A percentile compares a stretch with the other conserved stretches of the same genome.
phyloP scores from a whole-genome alignment of 2,113 vertebrate genomes.

The Mesocricetus auratus region DNA sequence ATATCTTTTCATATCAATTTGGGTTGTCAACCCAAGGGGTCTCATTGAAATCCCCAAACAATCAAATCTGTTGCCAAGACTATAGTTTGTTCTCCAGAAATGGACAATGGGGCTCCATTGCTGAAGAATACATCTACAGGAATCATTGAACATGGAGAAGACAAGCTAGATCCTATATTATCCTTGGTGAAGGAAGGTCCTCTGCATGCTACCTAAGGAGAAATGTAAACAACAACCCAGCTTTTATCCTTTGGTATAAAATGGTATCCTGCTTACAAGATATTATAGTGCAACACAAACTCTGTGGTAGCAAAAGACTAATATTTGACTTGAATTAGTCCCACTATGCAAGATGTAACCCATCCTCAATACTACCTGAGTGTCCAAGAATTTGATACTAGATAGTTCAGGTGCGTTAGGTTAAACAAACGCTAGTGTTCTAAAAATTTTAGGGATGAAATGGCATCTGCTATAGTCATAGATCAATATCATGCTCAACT shows the following conservation, averaged over 20 bases:
- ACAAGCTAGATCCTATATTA: background rate
- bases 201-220: background rate
- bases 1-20: background rate
- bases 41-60: background rate
- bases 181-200: background rate
- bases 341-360: background rate
- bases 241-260: background rate
- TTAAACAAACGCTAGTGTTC: background rate
- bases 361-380: background rate
- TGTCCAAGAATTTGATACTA: background rate
- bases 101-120: background rate
- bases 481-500: background rate
- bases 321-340: background rate
- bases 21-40: background rate
- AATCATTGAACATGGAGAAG: background rate
- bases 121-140: background rate
- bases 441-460: background rate
- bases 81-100: background rate
- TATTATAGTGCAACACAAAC: background rate
- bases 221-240: background rate
- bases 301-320: background rate
- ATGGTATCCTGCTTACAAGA: background rate
- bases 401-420: background rate
- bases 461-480: background rate
- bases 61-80: background rate